Evolutionary conservation across 2,797 vertebrate species (phyloP).

Genomic region (Phataginus tricuspis): DNA sequence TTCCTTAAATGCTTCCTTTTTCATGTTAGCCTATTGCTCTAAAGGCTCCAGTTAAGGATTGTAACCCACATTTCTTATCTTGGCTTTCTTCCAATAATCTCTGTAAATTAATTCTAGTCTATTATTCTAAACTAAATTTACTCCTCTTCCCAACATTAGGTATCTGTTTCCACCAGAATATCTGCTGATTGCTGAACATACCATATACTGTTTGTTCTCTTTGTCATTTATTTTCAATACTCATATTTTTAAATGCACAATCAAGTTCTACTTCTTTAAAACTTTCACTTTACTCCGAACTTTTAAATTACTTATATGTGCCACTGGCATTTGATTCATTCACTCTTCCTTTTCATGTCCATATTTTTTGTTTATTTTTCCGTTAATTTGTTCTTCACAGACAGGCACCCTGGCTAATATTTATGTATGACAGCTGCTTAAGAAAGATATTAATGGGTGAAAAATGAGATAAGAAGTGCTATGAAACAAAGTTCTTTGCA

Average conservation of each 20-base stretch:
- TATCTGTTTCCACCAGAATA: constrained; percentile 3
- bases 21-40: background rate
- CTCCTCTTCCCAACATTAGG: background rate
- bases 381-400: background rate
- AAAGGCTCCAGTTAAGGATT: constrained; percentile 24
- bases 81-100: constrained; percentile 9
- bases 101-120: constrained; percentile 18
- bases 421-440: constrained; percentile 5
- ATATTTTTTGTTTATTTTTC: constrained; percentile 10
- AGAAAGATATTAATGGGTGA: constrained; percentile 27
- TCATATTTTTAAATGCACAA: background rate
- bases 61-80: constrained; percentile 36
- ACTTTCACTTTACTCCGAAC: background rate
- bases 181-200: constrained; percentile 6
- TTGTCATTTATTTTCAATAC: background rate
- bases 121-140: constrained; percentile 24
- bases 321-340: background rate
- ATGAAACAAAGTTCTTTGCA: constrained; percentile 12
- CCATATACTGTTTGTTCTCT: background rate
- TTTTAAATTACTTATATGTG: background rate
- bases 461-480: background rate
- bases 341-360: background rate
- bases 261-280: constrained; percentile 13
- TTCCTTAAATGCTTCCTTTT: constrained; percentile 33
- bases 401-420: background rate